Evolutionary conservation across 2,888 invertebrate species (phyloP).

Genomic region (Platycnemis pennipes): DNA sequence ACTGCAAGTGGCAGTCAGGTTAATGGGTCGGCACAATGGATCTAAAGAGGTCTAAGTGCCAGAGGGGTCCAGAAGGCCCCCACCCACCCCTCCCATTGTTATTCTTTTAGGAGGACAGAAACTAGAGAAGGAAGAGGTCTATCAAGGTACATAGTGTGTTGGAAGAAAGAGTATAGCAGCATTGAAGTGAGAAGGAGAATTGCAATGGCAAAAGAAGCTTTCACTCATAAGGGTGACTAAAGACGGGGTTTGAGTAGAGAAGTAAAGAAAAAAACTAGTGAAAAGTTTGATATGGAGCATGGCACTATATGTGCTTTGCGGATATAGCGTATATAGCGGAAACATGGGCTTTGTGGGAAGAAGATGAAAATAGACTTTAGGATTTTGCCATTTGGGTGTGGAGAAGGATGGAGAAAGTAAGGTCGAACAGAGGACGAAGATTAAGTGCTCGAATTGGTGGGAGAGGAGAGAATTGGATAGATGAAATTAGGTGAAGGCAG

Average conservation of each 20-base stretch:
- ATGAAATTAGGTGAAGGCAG: background rate
- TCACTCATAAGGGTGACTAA: background rate
- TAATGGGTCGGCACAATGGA: too few species aligned
- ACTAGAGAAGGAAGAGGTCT: too few species aligned
- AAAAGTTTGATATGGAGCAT: background rate
- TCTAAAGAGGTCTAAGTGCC: too few species aligned
- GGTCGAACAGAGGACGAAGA: background rate
- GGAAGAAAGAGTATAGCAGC: background rate
- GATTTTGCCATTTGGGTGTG: background rate
- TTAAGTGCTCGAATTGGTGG: background rate
- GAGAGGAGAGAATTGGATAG: background rate
- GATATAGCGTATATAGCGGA: background rate
- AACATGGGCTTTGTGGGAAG: background rate
- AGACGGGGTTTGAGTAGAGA: background rate
- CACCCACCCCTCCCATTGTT: too few species aligned
- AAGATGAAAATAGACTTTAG: background rate
- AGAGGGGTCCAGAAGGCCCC: too few species aligned
- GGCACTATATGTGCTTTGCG: too few species aligned
- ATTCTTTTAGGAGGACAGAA: too few species aligned
- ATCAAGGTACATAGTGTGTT: background rate
- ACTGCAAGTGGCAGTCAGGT: too few species aligned
- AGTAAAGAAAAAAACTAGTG: background rate
- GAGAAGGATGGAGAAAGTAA: background rate
- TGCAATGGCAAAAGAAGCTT: background rate
- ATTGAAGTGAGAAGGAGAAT: background rate